Evolutionary conservation across 2,888 invertebrate genomes (phyloP), one percentile per base, ranked within the genome.

Genomic region (Limulus polyphemus): DNA sequence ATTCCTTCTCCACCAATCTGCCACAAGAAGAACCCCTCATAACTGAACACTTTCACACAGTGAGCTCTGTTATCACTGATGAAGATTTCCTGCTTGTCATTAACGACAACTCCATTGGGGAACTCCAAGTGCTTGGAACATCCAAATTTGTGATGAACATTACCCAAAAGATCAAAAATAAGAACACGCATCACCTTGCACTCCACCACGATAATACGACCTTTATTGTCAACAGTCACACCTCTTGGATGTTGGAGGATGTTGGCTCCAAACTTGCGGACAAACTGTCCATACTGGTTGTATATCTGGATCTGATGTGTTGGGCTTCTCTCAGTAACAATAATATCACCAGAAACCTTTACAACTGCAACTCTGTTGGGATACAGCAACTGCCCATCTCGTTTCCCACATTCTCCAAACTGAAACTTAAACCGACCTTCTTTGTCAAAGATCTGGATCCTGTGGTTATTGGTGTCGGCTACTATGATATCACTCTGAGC

Each of bases 291-390:
- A 76, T 98, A 98, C 77, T 97, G 97, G 77, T 98, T 98, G 82
- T 98, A 99, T 71, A 99, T 97, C 79, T 97, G 95, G 71, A 99
- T 97, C 79, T 99, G 98, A 79, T 99, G 98, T 10, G 98, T 99
- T 9, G 99, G 99, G 62, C 79, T 78, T 62, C 99, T 83, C 77
- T 99, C 99, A 1, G 99, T 99, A 9, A 99, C 98, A 70, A 99
- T 94, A 56, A 99, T 98, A 73, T 99, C 98, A 11, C 98, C 98
- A 0, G 97, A 95, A n/a, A 92, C 90, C 69, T 93, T 90, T 12
- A 98, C 97, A 0, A 98, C 98, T 1, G 99, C 95, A 5, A 99
- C 98, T 68, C 98, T 84, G 76, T 99, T 99, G 1, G 99, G 99
- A 77, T 99, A 99, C 57, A 99, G 80, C 61, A 99, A 81, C 76